Conservation (phyloP, 1,140 invertebrate species). For the Xylocopa sonorina region DNA sequence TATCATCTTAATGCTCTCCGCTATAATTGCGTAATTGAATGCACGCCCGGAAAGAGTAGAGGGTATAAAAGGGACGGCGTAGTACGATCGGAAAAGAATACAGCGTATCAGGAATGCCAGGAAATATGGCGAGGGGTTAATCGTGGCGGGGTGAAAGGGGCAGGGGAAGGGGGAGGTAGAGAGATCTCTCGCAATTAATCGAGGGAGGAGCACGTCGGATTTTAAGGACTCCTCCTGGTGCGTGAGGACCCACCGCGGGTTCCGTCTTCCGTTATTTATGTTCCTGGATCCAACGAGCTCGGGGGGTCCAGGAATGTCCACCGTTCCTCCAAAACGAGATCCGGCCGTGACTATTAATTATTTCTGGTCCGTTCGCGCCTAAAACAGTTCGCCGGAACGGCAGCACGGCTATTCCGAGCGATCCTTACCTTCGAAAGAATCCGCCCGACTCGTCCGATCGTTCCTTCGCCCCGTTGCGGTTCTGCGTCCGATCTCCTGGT, state of each 20-base stretch:
- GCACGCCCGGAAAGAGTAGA: neutral
- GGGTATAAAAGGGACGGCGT: neutral
- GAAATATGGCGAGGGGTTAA: constrained; percentile 44
- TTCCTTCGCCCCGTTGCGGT: neutral
- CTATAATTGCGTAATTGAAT: constrained; percentile 18
- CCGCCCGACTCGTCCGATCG: no score
- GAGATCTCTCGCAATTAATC: constrained; percentile 62
- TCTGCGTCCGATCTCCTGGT: neutral
- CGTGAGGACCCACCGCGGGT: constrained; percentile 65
- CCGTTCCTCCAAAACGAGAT: constrained; percentile 70
- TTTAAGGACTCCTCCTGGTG: constrained; percentile 67
- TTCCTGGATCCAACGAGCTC: constrained; percentile 70
- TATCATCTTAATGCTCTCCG: neutral
- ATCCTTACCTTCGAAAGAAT: neutral
- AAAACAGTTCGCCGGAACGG: constrained; percentile 8
- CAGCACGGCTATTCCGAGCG: neutral
- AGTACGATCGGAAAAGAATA: neutral
- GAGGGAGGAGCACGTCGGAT: constrained; percentile 67
- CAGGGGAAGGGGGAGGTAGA: no score
- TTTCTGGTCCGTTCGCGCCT: constrained; percentile 65
- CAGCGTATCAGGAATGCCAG: constrained; percentile 33
- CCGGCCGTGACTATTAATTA: constrained; percentile 76
- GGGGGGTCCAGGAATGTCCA: constrained; percentile 71
- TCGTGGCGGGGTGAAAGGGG: constrained; percentile 43
- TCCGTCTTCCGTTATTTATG: constrained; percentile 76